Evolutionary conservation across 2,888 invertebrate species (phyloP).

Genomic region (Melanchra persicariae): DNA sequence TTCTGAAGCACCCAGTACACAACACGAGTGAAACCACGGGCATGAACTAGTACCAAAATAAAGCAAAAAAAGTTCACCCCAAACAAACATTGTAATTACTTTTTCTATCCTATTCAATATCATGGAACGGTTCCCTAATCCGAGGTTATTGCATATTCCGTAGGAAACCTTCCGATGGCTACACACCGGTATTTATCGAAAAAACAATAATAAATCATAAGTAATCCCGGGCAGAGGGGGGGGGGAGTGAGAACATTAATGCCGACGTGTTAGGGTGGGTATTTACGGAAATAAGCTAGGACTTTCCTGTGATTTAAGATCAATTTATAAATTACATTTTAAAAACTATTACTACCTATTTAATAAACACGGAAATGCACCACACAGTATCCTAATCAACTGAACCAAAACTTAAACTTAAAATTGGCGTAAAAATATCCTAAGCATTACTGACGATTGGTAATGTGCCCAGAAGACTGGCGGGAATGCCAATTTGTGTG

Average conservation of each 20-base stretch:
- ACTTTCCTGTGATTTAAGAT: slow-evolving; percentile 4
- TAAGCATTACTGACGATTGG: too few relatives aligned
- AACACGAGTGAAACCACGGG: too few relatives aligned
- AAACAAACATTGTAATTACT: background rate
- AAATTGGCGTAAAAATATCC: too few relatives aligned
- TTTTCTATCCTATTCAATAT: slow-evolving; percentile 31
- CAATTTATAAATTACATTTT: too few relatives aligned
- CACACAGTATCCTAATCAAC: too few relatives aligned
- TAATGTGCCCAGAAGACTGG: too few relatives aligned
- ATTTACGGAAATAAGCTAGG: background rate
- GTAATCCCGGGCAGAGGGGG: slow-evolving; percentile 46
- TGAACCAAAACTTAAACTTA: too few relatives aligned
- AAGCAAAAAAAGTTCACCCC: background rate
- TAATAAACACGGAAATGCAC: too few relatives aligned
- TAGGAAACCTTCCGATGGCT: slow-evolving; percentile 9
- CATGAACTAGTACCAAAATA: background rate
- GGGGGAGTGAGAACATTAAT: slow-evolving; percentile 48
- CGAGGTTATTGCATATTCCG: slow-evolving; percentile 35
- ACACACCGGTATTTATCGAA: slow-evolving; percentile 44
- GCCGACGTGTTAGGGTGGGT: slow-evolving; percentile 18
- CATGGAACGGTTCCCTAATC: slow-evolving; percentile 31
- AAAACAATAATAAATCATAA: slow-evolving; percentile 65
- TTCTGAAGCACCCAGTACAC: too few relatives aligned
- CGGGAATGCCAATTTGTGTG: too few relatives aligned
- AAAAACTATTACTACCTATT: too few relatives aligned